Conservation (phyloP, 2,113 vertebrate genomes). For the Australoheros scitulus region DNA sequence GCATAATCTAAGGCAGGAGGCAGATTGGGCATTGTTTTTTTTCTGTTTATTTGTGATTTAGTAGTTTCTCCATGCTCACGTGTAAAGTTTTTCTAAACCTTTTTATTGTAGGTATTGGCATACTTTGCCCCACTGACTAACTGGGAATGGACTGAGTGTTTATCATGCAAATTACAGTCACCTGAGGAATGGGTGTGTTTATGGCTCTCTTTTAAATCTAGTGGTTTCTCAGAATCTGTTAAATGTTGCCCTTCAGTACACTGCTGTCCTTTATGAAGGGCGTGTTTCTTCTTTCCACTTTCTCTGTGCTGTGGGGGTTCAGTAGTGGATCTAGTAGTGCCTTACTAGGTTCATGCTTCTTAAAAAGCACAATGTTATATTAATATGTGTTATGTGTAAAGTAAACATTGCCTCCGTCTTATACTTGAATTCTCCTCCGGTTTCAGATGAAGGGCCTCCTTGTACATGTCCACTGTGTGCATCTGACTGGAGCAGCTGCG, state of each 20-base stretch:
- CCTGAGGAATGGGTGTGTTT: not conserved
- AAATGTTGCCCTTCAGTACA: not conserved
- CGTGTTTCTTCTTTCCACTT: not conserved
- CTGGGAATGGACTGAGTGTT: not conserved
- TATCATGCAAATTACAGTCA: not conserved
- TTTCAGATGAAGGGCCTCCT: slow-evolving; percentile 85
- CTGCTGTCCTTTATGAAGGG: not conserved
- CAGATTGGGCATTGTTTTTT: not conserved
- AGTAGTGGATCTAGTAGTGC: not conserved
- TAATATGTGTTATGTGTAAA: not conserved
- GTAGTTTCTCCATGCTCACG: not conserved
- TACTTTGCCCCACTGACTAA: not conserved
- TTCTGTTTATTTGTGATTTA: not conserved
- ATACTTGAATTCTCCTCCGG: not conserved
- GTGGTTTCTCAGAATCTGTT: not conserved
- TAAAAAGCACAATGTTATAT: not conserved
- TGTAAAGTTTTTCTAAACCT: not conserved
- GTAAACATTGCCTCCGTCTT: not conserved
- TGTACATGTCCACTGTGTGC: slow-evolving; percentile 94
- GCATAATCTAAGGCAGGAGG: not conserved
- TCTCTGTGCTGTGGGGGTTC: not conserved
- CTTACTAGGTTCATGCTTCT: not conserved
- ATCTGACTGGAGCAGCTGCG: slow-evolving; percentile 90
- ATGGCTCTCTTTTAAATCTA: not conserved
- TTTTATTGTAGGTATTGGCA: not conserved